Conservation (phyloP, 2,888 invertebrate species). For the Rhamnusium bicolor region DNA sequence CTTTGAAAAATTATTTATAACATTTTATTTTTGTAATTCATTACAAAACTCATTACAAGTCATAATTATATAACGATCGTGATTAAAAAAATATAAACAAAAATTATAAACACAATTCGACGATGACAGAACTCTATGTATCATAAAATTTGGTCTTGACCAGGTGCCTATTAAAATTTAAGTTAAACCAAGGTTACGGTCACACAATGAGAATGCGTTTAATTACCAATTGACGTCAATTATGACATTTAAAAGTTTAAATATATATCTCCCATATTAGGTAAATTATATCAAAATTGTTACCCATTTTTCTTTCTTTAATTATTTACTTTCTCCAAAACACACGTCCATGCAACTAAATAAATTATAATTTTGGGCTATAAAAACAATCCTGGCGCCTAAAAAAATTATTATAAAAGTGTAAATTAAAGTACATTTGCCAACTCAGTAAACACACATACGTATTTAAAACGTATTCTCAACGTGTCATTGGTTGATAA, state of each 20-base stretch:
- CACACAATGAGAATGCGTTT: slow-evolving; percentile 11
- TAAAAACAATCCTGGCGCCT: no score
- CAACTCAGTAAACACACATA: no score
- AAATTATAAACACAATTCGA: not conserved
- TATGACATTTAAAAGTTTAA: slow-evolving; percentile 8
- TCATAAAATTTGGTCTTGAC: not conserved
- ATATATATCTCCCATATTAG: not conserved
- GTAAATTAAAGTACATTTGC: no score
- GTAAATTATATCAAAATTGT: not conserved
- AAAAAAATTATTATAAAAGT: no score
- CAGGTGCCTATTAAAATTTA: slow-evolving; percentile 12
- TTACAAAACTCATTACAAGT: not conserved
- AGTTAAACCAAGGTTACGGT: slow-evolving; percentile 5
- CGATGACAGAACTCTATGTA: not conserved
- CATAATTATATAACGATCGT: not conserved
- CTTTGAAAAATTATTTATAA: not conserved
- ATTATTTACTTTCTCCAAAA: not conserved
- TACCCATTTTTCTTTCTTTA: not conserved
- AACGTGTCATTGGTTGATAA: no score
- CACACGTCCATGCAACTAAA: no score
- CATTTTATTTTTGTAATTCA: not conserved
- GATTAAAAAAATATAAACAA: not conserved
- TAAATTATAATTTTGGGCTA: no score
- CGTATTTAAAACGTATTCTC: no score
- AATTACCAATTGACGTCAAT: slow-evolving; percentile 14